Percentiles rank a stretch among this genome's conserved stretches.
These are phyloP conservation scores for Listrodromus nycthemerus DNA, from an alignment of 2,888 invertebrate genomes.

Conservation along the genomic window DNA sequence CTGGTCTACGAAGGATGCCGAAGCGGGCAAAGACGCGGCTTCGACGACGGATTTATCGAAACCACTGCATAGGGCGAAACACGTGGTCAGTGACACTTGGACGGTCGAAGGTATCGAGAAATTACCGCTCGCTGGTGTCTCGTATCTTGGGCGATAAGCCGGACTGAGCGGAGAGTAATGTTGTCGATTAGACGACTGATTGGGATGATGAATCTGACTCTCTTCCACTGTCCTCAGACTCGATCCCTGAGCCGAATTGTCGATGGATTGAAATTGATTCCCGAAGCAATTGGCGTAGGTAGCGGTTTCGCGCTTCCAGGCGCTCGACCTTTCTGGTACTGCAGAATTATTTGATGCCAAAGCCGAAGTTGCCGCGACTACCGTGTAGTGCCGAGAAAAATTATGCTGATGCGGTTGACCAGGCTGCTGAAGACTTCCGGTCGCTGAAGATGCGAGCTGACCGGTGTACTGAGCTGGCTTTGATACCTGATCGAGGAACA, in stretches of 20 bases:
- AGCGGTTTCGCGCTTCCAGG: background rate
- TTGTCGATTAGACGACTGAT: background rate
- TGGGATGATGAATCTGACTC: background rate
- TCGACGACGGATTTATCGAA: background rate
- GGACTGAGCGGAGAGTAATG: background rate
- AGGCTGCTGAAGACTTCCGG: conserved; percentile 1
- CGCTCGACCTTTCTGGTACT: conserved; percentile 1
- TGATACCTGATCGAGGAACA: background rate
- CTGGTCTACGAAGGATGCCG: conserved; percentile 13
- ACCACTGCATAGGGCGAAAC: conserved; percentile 44
- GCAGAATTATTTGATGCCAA: background rate
- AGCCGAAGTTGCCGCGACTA: conserved; percentile 21
- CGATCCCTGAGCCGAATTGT: conserved; percentile 21
- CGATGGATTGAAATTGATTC: conserved; percentile 17
- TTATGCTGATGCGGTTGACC: conserved; percentile 29
- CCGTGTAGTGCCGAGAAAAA: conserved; percentile 32
- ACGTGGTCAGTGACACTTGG: conserved; percentile 45
- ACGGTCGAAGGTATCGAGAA: conserved; percentile 9
- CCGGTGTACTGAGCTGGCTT: conserved; percentile 10
- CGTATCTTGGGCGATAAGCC: conserved; percentile 22
- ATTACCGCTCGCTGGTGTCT: conserved; percentile 32
- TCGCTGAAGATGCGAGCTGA: background rate
- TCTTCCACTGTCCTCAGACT: conserved; percentile 12
- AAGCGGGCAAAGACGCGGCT: conserved; percentile 5
- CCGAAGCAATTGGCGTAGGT: conserved; percentile 5